Evolutionary conservation across 2,113 vertebrate species (phyloP).

Genomic region (Colossoma macropomum): DNA sequence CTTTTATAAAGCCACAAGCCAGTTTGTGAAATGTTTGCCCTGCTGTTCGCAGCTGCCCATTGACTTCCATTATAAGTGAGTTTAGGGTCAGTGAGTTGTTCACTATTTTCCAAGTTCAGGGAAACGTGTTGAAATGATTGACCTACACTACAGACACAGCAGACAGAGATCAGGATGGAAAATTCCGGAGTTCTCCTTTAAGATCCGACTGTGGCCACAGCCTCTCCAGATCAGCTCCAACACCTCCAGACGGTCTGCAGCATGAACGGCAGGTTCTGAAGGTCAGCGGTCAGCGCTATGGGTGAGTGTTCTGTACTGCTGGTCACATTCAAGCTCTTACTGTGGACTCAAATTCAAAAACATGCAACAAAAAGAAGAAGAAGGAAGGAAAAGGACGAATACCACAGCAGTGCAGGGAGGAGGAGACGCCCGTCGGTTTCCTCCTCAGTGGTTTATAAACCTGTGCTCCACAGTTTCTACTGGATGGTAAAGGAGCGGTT

Average conservation of each 20-base stretch:
- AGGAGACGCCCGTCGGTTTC: conserved; percentile 7
- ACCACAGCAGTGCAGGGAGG: conserved; percentile 44
- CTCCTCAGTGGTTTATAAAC: conserved; percentile 36
- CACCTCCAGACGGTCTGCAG: not conserved
- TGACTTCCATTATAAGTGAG: too few relatives aligned
- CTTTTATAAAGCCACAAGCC: too few relatives aligned
- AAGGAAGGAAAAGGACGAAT: not conserved
- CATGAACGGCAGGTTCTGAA: conserved; percentile 23
- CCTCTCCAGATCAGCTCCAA: not conserved
- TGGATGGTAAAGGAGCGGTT: not conserved
- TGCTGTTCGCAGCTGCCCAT: too few relatives aligned
- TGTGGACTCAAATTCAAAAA: conserved; percentile 3
- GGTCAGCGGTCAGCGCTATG: not conserved
- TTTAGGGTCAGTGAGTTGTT: too few relatives aligned
- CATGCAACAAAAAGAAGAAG: not conserved
- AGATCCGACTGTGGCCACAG: too few relatives aligned
- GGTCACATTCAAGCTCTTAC: not conserved
- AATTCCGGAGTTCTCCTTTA: too few relatives aligned
- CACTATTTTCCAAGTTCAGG: too few relatives aligned
- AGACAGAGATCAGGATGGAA: too few relatives aligned
- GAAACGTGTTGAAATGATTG: too few relatives aligned
- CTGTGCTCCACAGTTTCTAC: conserved; percentile 44
- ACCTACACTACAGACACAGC: too few relatives aligned
- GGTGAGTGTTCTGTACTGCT: not conserved
- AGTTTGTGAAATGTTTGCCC: too few relatives aligned